phyloP scores from a whole-genome alignment of 2,888 invertebrate species.

The Lissonota sp. region DNA sequence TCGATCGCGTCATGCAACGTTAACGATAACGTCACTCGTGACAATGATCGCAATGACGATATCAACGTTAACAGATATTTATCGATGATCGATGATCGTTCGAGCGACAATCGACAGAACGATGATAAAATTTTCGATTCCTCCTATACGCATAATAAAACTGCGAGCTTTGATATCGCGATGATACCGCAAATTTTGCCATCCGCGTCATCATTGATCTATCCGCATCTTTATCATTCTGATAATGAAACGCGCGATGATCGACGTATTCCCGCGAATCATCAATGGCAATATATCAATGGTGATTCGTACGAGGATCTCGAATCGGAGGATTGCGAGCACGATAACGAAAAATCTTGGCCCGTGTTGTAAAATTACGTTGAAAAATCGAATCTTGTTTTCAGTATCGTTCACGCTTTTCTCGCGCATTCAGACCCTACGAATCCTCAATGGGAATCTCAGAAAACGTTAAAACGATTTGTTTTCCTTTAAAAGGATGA shows the following conservation, averaged over 20 bases:
- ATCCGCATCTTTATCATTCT: slow-evolving; percentile 75
- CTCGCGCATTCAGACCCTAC: too few relatives aligned
- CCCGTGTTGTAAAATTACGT: slow-evolving; percentile 72
- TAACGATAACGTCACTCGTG: background rate
- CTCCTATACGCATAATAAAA: slow-evolving; percentile 42
- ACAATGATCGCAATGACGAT: slow-evolving; percentile 17
- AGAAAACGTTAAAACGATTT: too few relatives aligned
- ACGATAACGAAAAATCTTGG: slow-evolving; percentile 75
- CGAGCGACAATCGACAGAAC: slow-evolving; percentile 6
- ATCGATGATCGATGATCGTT: slow-evolving; percentile 20
- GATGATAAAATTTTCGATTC: slow-evolving; percentile 42
- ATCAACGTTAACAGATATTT: slow-evolving; percentile 9
- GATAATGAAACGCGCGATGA: slow-evolving; percentile 33
- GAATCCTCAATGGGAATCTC: too few relatives aligned
- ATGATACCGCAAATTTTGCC: slow-evolving; percentile 42
- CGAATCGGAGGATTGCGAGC: slow-evolving; percentile 64
- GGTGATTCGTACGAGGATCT: slow-evolving; percentile 30
- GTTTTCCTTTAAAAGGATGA: too few relatives aligned
- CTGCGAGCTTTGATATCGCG: slow-evolving; percentile 52
- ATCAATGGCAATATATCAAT: slow-evolving; percentile 48
- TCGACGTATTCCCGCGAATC: slow-evolving; percentile 15
- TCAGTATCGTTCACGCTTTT: too few relatives aligned
- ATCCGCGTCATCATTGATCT: slow-evolving; percentile 68
- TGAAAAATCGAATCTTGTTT: too few relatives aligned
- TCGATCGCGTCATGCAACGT: slow-evolving; percentile 48